phyloP scores from a whole-genome alignment of 2,113 vertebrate species.

The Nycticorax nycticorax region DNA sequence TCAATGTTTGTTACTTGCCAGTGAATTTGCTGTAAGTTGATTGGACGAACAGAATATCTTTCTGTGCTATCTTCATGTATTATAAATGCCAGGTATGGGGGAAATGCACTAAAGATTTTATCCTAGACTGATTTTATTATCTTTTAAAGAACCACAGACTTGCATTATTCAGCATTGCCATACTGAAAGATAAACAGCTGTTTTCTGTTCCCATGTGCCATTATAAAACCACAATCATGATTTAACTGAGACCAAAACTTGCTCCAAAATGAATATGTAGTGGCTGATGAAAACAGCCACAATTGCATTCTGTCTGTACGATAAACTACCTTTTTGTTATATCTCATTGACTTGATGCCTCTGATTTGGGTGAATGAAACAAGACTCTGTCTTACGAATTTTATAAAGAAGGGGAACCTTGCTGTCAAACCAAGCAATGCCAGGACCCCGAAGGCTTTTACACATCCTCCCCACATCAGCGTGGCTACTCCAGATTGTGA shows the following conservation, averaged over 20 bases:
- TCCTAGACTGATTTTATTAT: not conserved
- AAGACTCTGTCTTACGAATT: not conserved
- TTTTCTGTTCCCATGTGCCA: not conserved
- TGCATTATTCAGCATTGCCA: not conserved
- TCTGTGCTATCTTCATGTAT: not conserved
- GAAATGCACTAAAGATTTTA: not conserved
- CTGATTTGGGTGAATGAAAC: not conserved
- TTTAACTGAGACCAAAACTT: not conserved
- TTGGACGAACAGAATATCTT: not conserved
- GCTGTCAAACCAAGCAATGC: not conserved
- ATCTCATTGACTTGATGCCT: not conserved
- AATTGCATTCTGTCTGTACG: not conserved
- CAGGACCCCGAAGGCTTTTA: not conserved
- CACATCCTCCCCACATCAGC: not conserved
- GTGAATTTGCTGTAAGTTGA: not conserved
- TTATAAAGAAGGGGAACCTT: not conserved
- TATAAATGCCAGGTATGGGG: not conserved
- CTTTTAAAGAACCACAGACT: not conserved
- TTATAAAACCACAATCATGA: not conserved
- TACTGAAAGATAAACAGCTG: not conserved
- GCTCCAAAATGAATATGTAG: not conserved
- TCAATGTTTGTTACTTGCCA: not conserved
- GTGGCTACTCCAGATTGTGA: not conserved
- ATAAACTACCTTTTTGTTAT: not conserved
- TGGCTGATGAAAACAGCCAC: not conserved